phyloP scores from a whole-genome alignment of 2,888 invertebrate species.

The Galerucella nymphaeae region DNA sequence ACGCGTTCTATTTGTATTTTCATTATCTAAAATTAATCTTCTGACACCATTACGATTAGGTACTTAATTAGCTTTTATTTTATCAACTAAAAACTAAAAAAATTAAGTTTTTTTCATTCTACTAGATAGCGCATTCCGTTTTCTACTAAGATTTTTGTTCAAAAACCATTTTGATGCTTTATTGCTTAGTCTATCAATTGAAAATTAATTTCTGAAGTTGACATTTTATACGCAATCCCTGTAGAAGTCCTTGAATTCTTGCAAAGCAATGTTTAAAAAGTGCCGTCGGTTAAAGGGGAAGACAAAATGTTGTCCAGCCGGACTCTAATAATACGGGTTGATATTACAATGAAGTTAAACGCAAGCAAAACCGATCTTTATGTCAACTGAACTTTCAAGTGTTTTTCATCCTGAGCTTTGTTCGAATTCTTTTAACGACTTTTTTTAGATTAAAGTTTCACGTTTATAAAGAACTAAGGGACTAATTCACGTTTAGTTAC shows the following conservation, averaged over 20 bases:
- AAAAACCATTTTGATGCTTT: too few relatives aligned
- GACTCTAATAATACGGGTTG: conserved; percentile 30
- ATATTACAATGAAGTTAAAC: conserved; percentile 26
- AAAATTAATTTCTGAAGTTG: background rate
- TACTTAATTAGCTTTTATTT: too few relatives aligned
- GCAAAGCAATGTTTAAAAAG: background rate
- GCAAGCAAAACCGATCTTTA: conserved; percentile 37
- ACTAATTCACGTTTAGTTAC: conserved; percentile 10
- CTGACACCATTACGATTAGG: too few relatives aligned
- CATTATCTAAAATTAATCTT: too few relatives aligned
- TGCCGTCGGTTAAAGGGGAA: conserved; percentile 9
- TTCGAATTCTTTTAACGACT: conserved; percentile 31
- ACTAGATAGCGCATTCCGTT: too few relatives aligned
- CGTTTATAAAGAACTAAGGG: conserved; percentile 11
- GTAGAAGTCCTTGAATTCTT: background rate
- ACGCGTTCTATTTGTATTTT: too few relatives aligned
- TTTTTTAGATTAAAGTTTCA: conserved; percentile 1
- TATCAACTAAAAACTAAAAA: too few relatives aligned
- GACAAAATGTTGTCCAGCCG: conserved; percentile 34
- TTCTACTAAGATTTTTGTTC: too few relatives aligned
- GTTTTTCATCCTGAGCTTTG: conserved; percentile 20
- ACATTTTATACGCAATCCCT: background rate
- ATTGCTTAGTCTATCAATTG: background rate
- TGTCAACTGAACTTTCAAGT: conserved; percentile 40
- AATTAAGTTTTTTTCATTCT: too few relatives aligned